Evolutionary conservation across 2,113 vertebrate species (phyloP), one percentile per base, ranked within the genome.

Genomic region (Eubucco bourcierii): DNA sequence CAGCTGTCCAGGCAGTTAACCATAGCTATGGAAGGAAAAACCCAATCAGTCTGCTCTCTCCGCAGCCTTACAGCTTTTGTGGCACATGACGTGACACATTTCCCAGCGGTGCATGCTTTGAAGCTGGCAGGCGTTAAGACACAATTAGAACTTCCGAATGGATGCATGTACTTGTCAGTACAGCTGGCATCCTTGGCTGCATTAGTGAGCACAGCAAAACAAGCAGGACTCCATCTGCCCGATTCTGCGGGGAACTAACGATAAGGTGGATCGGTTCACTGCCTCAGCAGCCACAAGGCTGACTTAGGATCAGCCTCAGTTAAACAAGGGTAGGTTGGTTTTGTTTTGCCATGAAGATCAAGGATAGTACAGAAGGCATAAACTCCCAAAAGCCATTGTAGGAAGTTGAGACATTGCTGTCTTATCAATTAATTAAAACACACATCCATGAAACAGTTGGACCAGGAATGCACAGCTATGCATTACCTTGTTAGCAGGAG

Each of bases 1-100:
- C 90, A 85, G 90, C 91, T 95, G 95, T 85, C 93, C 94, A 91
- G 92, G 84, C 83, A 64, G 83, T 95, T 95, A 88, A 91, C 87
- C 76, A 89, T 34, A 64, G 58, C 68, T 37, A 29, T 1, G 29
- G 84, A 81, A 46, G 28, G 23, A 75, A 46, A 15, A 89, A 61
- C 15, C 25, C 70, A 55, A 14, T 28, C 84, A 71, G 46, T 25
- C 80, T 52, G 33, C 44, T 92, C 90, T 81, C 71, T 81, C 39
- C 70, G 27, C 82, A 83, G 87, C 23, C 68, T 86, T 50, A 34
- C 65, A 46, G 80, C 60, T 21, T 4, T 37, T 80, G 60, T 44
- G 6, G 73, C 65, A 33, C 76, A 18, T 18, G 65, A 78, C n/a
- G 71, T 44, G 84, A 67, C 80, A 67, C 56, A 78, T 90, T 95